Evolutionary conservation across 2,113 vertebrate genomes (phyloP).

Genomic region (Narcine bancroftii): DNA sequence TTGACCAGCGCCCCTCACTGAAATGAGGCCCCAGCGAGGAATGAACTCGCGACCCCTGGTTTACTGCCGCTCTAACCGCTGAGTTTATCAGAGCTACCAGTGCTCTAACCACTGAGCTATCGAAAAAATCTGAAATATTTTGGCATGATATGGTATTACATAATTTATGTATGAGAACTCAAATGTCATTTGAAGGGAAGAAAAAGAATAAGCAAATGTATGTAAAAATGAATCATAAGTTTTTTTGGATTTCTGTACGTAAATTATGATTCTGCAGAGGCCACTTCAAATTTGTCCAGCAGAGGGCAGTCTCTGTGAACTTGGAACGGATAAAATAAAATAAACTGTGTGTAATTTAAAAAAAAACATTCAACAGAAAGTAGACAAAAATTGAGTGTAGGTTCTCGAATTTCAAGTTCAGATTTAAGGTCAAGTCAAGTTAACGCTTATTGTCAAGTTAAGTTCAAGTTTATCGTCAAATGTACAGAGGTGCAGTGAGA

Average conservation of each 20-base stretch:
- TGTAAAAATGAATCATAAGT: neutral
- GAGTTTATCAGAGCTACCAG: too few species aligned
- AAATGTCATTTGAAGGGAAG: neutral
- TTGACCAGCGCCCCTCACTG: too few species aligned
- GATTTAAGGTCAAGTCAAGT: too few species aligned
- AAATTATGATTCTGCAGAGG: neutral
- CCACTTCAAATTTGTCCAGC: neutral
- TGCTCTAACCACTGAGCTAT: too few species aligned
- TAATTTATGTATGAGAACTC: neutral
- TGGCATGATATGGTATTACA: neutral
- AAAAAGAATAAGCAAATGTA: neutral
- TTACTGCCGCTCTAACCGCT: too few species aligned
- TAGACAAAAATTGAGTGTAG: neutral
- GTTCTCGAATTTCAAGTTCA: neutral
- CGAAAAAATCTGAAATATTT: neutral
- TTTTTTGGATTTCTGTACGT: neutral
- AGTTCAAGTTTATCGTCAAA: too few species aligned
- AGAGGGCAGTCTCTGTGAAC: slow-evolving; percentile 25
- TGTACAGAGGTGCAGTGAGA: too few species aligned
- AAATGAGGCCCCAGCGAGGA: too few species aligned
- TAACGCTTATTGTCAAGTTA: too few species aligned
- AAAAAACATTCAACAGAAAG: too few species aligned
- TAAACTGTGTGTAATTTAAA: neutral
- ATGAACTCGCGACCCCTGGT: too few species aligned
- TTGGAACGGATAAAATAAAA: neutral